Percentiles rank a stretch among this genome's conserved stretches.
Evolutionary conservation across 1,140 invertebrate species (phyloP).

Genomic region (Monomorium pharaonis): DNA sequence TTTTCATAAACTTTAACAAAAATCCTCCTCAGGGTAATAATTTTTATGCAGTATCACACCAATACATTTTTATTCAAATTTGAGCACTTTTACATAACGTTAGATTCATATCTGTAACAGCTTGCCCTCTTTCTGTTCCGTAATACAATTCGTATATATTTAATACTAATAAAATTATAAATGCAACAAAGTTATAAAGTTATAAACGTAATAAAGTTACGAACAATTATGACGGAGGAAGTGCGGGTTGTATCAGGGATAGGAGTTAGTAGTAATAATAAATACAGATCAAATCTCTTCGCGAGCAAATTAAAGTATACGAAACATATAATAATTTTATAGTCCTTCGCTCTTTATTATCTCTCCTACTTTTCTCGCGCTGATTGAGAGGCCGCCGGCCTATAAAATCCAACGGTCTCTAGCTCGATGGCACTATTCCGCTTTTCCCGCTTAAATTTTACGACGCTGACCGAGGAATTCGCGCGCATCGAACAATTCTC

Average conservation of each 20-base stretch:
- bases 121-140: not conserved
- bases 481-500: not conserved
- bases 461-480: not conserved
- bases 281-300: slow-evolving; percentile 14
- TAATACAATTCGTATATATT: not conserved
- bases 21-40: not conserved
- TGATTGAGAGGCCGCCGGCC: slow-evolving; percentile 54
- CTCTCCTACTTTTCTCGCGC: slow-evolving; percentile 28
- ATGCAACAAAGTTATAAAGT: not conserved
- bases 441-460: slow-evolving; percentile 53
- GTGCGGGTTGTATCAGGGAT: not conserved
- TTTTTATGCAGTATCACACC: not conserved
- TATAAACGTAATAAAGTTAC: slow-evolving; percentile 2
- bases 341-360: slow-evolving; percentile 12
- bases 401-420: slow-evolving; percentile 51
- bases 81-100: not conserved
- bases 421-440: not conserved
- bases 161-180: slow-evolving; percentile 3
- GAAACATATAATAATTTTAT: slow-evolving; percentile 45
- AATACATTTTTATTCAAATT: not conserved
- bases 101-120: slow-evolving; percentile 2
- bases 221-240: not conserved
- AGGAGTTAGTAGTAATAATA: slow-evolving; percentile 1
- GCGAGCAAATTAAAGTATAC: not conserved
- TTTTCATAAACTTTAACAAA: no score